Evolutionary conservation across 2,113 vertebrate species (phyloP), one percentile per base, ranked within the genome.

Genomic region (Myxocyprinus asiaticus): DNA sequence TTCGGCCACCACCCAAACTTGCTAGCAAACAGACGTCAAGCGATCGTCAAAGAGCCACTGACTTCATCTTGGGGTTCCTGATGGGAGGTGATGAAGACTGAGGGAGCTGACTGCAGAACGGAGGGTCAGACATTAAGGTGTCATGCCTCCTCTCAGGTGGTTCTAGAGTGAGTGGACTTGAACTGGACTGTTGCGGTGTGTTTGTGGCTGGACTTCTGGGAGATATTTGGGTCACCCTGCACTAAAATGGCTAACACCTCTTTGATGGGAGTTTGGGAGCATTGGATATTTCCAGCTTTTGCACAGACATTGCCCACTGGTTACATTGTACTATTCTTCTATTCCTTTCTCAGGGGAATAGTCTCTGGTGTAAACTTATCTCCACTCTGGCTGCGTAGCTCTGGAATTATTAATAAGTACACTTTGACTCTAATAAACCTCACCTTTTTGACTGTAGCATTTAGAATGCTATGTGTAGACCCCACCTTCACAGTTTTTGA

Each of bases 1-100:
- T 98, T 82, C 94, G 98, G 69, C 96, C 97, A n/a, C 96, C 97
- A 0, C 96, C 97, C 79, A 98, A 97, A 59, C 76, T 97, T 55
- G 65, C 90, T 82, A 79, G 86, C 55, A 94, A 90, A 87, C 98
- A 98, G 91, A 94, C 88, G 0, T 83, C 88, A 10, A 93, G 91
- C 4, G 97, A 99, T 67, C 95, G 96, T 9, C 96, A 98, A 88
- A 95, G 93, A 82, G 93, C 96, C 86, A 95, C 92, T 83, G 88
- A 89, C 86, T 99, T 99, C 85, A 93, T 99, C 84, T 85, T 94
- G 86, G 94, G 93, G 4, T 99, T 99, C 90, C 90, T 98, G 67
- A 92, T 96, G 71, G 85, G 91, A 0, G 94, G 86, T 10, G 96
- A 98, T 0, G 95, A 98, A 76, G 95, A 99, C 80, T 98, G 83